These are phyloP conservation scores for Drosophila colorata DNA, from an alignment of 2,888 invertebrate species.

Conservation along the genomic window DNA sequence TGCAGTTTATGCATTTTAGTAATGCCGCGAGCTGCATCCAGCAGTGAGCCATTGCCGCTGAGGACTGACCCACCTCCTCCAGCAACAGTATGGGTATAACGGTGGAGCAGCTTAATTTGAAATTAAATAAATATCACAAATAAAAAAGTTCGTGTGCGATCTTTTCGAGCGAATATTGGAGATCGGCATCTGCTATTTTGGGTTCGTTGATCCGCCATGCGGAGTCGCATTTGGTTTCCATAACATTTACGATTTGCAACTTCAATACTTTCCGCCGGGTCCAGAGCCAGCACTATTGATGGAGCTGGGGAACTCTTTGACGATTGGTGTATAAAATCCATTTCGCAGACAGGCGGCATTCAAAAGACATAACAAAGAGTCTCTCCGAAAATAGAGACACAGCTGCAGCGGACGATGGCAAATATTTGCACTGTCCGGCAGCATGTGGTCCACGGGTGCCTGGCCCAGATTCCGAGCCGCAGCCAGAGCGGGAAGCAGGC, in stretches of 20 bases:
- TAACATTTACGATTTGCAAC: constrained; percentile 49
- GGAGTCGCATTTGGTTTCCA: constrained; percentile 49
- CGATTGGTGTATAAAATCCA: constrained; percentile 32
- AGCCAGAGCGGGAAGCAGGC: constrained; percentile 15
- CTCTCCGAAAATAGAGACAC: constrained; percentile 12
- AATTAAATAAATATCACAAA: constrained; percentile 52
- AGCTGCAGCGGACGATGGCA: constrained; percentile 57
- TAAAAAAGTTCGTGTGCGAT: constrained; percentile 26
- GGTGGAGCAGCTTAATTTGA: constrained; percentile 23
- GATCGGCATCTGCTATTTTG: constrained; percentile 29
- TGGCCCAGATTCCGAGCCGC: constrained; percentile 24
- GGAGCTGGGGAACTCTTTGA: constrained; percentile 33
- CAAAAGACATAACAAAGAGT: constrained; percentile 54
- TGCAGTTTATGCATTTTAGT: constrained; percentile 72
- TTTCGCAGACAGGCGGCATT: constrained; percentile 42
- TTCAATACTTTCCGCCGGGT: constrained; percentile 23
- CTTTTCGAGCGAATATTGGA: constrained; percentile 23
- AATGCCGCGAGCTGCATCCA: constrained; percentile 45
- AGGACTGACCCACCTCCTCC: background rate
- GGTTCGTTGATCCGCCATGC: constrained; percentile 53
- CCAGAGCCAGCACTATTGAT: background rate
- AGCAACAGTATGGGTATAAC: background rate
- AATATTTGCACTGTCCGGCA: constrained; percentile 69
- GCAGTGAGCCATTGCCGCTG: constrained; percentile 40
- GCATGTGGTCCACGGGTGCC: constrained; percentile 65